Evolutionary conservation across 2,113 vertebrate species (phyloP).

Genomic region (Copsychus sechellarum): DNA sequence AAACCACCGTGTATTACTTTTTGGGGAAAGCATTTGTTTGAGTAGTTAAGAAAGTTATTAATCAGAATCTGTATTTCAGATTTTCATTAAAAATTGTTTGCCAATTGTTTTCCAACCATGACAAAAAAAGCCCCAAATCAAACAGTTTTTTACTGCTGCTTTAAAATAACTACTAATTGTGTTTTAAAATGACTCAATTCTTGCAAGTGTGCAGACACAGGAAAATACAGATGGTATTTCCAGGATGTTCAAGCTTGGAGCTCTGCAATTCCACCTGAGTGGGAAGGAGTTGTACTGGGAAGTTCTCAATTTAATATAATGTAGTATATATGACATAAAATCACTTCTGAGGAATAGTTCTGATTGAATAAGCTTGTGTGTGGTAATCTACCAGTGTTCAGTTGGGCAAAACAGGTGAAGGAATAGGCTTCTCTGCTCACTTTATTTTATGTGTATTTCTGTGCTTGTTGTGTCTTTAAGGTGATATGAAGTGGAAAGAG

Average conservation of each 20-base stretch:
- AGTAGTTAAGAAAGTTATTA: background rate
- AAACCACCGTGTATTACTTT: background rate
- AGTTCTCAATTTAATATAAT: background rate
- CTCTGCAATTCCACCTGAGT: background rate
- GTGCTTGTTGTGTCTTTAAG: conserved; percentile 46
- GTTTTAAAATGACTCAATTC: background rate
- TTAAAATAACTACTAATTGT: background rate
- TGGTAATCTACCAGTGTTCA: background rate
- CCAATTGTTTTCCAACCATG: background rate
- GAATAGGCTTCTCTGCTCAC: background rate
- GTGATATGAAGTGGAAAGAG: background rate
- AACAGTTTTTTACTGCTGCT: background rate
- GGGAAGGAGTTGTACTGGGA: background rate
- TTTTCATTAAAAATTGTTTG: background rate
- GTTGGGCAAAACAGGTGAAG: background rate
- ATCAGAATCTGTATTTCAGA: background rate
- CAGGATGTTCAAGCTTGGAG: background rate
- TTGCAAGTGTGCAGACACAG: background rate
- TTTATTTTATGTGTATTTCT: background rate
- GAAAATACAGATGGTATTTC: background rate
- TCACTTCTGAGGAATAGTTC: background rate
- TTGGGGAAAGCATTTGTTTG: background rate
- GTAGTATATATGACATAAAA: background rate
- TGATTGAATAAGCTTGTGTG: background rate
- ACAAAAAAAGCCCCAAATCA: no score